Evolutionary conservation across 2,888 invertebrate genomes (phyloP).

Genomic region (Trachelus iudaicus): DNA sequence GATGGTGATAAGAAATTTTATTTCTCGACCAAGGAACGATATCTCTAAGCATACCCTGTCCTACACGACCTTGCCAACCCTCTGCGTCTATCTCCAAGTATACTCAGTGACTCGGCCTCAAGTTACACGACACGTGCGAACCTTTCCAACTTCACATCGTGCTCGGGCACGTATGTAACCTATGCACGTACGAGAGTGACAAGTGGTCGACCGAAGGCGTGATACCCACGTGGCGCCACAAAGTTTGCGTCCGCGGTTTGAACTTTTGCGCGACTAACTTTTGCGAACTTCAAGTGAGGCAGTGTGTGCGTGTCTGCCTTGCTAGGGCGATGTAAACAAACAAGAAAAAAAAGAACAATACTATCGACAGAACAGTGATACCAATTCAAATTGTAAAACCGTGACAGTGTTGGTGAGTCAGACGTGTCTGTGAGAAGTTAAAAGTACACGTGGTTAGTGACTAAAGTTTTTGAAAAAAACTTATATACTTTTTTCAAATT

Average conservation of each 20-base stretch:
- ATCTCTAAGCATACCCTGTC: not conserved
- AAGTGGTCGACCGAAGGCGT: conserved; percentile 29
- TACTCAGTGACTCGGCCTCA: not conserved
- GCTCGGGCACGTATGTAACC: not conserved
- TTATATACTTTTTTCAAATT: not conserved
- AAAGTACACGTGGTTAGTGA: not conserved
- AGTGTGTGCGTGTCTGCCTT: not conserved
- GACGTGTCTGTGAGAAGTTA: not conserved
- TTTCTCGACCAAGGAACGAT: not conserved
- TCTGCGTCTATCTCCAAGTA: not conserved
- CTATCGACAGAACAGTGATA: not conserved
- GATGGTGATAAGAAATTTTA: not conserved
- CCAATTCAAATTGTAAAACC: not conserved
- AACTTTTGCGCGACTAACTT: conserved; percentile 3
- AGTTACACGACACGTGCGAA: not conserved
- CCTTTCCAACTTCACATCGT: not conserved
- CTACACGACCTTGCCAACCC: not conserved
- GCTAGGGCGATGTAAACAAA: not conserved
- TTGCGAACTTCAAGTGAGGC: not conserved
- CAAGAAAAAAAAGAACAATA: not conserved
- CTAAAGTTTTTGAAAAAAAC: not conserved
- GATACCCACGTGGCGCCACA: conserved; percentile 33
- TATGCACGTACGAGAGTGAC: conserved; percentile 24
- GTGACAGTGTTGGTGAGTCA: not conserved
- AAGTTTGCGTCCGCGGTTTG: conserved; percentile 1